phyloP scores from a whole-genome alignment of 2,113 vertebrate species.

The Tapirus terrestris region DNA sequence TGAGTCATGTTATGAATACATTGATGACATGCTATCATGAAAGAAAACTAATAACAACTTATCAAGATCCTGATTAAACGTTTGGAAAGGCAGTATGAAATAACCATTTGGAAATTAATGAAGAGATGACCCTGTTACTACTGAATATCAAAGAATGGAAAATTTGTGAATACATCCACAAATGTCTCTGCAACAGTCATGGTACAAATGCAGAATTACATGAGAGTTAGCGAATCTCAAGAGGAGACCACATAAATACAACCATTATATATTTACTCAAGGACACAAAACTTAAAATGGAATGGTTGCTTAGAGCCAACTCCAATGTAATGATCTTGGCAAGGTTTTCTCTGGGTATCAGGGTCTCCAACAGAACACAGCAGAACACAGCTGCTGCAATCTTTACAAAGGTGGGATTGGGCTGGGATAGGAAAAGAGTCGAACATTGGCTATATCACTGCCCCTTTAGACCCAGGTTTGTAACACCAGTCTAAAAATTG shows the following conservation, averaged over 20 bases:
- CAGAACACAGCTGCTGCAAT: background rate
- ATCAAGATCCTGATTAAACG: slow-evolving; percentile 24
- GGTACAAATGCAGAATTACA: background rate
- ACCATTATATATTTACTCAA: background rate
- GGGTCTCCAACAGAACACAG: background rate
- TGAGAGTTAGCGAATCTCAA: background rate
- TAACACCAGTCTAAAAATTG: background rate
- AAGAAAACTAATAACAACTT: slow-evolving; percentile 25
- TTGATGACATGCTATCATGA: background rate
- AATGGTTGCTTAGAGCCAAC: background rate
- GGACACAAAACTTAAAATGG: background rate
- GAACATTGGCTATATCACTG: background rate
- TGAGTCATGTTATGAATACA: slow-evolving; percentile 34
- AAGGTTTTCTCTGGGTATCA: background rate
- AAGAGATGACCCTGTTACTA: slow-evolving; percentile 23
- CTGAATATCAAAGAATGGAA: background rate
- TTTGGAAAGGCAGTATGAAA: slow-evolving; percentile 41
- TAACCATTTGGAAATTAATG: slow-evolving; percentile 38
- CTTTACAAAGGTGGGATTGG: background rate
- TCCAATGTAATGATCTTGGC: background rate
- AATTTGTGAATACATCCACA: background rate
- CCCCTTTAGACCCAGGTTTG: background rate
- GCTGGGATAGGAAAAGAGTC: background rate
- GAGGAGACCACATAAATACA: background rate
- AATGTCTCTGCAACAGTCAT: background rate